These are phyloP conservation scores for Autographa pulchrina DNA, from an alignment of 2,888 invertebrate species.

Conservation along the genomic window DNA sequence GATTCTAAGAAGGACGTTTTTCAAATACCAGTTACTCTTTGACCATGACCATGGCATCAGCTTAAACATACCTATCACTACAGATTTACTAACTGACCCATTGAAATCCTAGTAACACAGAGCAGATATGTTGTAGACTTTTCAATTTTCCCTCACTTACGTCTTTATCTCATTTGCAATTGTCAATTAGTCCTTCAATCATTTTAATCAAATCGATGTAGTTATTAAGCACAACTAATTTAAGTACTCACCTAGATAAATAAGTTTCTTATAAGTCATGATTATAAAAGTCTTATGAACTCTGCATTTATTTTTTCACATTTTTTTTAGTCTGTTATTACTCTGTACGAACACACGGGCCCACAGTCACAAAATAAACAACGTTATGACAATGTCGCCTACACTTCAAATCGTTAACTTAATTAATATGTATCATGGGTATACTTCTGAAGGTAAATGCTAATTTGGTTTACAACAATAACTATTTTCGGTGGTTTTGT, in stretches of 20 bases:
- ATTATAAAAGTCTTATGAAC: neutral
- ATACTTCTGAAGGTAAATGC: neutral
- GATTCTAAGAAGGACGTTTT: too few species aligned
- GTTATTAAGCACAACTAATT: too few species aligned
- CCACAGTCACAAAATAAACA: slow-evolving; percentile 11
- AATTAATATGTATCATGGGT: slow-evolving; percentile 27
- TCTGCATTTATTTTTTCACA: neutral
- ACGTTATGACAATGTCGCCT: slow-evolving; percentile 21
- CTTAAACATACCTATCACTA: too few species aligned
- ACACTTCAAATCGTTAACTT: slow-evolving; percentile 20
- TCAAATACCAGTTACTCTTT: too few species aligned
- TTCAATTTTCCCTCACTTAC: too few species aligned
- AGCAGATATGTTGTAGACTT: too few species aligned
- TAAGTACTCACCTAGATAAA: neutral
- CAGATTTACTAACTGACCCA: too few species aligned
- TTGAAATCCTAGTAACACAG: too few species aligned
- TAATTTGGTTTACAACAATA: neutral
- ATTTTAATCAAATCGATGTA: too few species aligned
- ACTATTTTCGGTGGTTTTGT: neutral
- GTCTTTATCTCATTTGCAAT: too few species aligned
- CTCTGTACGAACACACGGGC: slow-evolving; percentile 16
- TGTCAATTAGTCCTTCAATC: too few species aligned
- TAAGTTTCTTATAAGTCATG: neutral
- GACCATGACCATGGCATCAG: too few species aligned
- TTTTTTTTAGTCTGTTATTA: neutral